phyloP scores from a whole-genome alignment of 2,113 vertebrate genomes.

The Melanotaenia duboulayi region DNA sequence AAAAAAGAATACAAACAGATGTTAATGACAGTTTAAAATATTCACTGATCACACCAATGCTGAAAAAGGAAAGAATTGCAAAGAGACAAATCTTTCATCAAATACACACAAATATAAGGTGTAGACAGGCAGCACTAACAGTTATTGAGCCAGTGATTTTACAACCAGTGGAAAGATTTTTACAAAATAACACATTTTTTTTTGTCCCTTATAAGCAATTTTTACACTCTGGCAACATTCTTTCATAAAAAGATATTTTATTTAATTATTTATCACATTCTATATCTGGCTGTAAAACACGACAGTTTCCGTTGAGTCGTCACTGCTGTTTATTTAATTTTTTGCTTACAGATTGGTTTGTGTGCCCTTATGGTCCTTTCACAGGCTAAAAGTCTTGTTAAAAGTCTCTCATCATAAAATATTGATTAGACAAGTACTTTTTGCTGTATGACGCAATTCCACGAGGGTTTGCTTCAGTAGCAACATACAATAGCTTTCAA shows the following conservation, averaged over 20 bases:
- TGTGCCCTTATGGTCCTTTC: conserved; percentile 7
- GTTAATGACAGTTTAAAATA: conserved; percentile 23
- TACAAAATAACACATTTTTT: too few species aligned
- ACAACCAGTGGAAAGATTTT: too few species aligned
- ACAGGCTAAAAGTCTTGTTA: conserved; percentile 16
- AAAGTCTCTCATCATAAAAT: conserved; percentile 56
- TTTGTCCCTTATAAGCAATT: too few species aligned
- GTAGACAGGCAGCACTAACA: too few species aligned
- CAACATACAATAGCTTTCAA: conserved; percentile 52
- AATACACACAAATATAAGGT: background rate
- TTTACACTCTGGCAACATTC: background rate
- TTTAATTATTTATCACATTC: background rate
- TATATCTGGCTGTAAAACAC: background rate
- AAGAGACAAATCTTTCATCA: background rate
- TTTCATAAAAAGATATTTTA: background rate
- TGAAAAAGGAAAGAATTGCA: too few species aligned
- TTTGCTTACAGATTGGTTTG: conserved; percentile 6
- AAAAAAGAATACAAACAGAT: conserved; percentile 63
- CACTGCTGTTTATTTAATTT: background rate
- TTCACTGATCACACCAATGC: background rate
- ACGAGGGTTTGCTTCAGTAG: conserved; percentile 16
- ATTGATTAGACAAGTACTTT: conserved; percentile 58
- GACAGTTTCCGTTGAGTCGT: conserved; percentile 1
- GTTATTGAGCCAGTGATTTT: too few species aligned
- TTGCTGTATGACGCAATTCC: conserved; percentile 42